These are phyloP conservation scores for Azorinus chamasolen DNA, from an alignment of 2,888 invertebrate species.

Conservation along the genomic window DNA sequence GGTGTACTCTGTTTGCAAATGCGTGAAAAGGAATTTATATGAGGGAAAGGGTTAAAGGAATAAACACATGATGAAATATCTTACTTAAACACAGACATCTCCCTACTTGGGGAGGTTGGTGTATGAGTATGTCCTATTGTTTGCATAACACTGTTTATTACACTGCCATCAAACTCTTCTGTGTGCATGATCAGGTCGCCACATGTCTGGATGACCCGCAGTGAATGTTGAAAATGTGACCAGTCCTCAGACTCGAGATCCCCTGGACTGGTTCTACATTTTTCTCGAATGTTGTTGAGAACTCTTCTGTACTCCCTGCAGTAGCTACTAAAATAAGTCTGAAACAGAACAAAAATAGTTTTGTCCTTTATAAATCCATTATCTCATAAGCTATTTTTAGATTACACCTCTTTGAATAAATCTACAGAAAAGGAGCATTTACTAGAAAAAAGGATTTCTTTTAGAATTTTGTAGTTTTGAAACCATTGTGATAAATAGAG, in stretches of 20 bases:
- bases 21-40: no score
- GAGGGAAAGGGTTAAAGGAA: no score
- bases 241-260: slow-evolving; percentile 82
- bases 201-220: slow-evolving; percentile 86
- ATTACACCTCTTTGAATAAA: no score
- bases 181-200: slow-evolving; percentile 90
- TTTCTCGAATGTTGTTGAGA: slow-evolving; percentile 89
- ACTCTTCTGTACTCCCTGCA: slow-evolving; percentile 90
- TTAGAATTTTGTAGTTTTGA: no score
- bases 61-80: not conserved
- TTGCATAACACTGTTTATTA: slow-evolving; percentile 89
- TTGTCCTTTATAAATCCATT: no score
- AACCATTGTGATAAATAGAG: no score
- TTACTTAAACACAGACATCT: slow-evolving; percentile 61
- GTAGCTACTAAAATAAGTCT: slow-evolving; percentile 90
- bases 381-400: no score
- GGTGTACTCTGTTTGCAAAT: no score
- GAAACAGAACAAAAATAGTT: slow-evolving; percentile 27
- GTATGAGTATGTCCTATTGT: slow-evolving; percentile 84
- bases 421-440: no score
- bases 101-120: slow-evolving; percentile 73
- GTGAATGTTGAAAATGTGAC: slow-evolving; percentile 86
- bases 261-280: slow-evolving; percentile 74
- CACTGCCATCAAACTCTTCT: slow-evolving; percentile 90
- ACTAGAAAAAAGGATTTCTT: no score